Base-by-base conservation (phyloP, 2,113 vertebrate species). In the Martes martes region DNA sequence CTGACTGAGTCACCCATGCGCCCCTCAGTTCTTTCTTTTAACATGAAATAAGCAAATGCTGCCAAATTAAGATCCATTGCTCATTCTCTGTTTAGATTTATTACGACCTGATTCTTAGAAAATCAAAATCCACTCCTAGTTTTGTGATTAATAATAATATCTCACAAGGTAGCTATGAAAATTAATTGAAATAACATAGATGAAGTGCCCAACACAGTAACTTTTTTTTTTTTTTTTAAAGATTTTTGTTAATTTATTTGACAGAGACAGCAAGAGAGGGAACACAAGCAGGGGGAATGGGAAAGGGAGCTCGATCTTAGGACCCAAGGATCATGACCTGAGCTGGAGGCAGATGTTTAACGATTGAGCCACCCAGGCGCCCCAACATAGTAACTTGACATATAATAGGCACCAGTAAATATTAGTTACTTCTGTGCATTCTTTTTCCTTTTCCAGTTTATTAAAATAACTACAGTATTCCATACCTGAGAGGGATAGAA, bases 21-120 rank as follows among this genome's bases (percentile, higher is more conserved):
- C 63, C 28, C 63, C 63, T 69, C 57, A 94, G 23, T 95, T 95
- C 42, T 87, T 96, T 89, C 36, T 87, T 96, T 89, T 92, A 95
- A 78, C 4, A 57, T 73, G 63, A 92, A 97, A 89, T 94, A 91
- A 92, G 65, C 52, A 94, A 93, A 89, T 10, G 18, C 57, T 96
- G 19, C 57, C 84, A 83, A 73, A 92, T 97, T 89, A 82, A 84
- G 86, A 36, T 94, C 57, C 65, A 16, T 69, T 59, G 11, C 88
- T 88, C 15, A 28, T 93, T 92, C 95, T 88, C 94, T 55, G 57
- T 93, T 93, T 88, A 76, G 39, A 73, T 90, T 92, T 98, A 74
- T 95, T 91, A 91, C 91, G 39, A 76, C 63, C n/a, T 94, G 45
- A 81, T 96, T 97, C 59, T 95, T 91, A 10, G 59, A 96, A 97